Percentiles rank a stretch among this genome's conserved stretches.
Conservation (phyloP, 2,113 vertebrate genomes). For the Elachura formosa region DNA sequence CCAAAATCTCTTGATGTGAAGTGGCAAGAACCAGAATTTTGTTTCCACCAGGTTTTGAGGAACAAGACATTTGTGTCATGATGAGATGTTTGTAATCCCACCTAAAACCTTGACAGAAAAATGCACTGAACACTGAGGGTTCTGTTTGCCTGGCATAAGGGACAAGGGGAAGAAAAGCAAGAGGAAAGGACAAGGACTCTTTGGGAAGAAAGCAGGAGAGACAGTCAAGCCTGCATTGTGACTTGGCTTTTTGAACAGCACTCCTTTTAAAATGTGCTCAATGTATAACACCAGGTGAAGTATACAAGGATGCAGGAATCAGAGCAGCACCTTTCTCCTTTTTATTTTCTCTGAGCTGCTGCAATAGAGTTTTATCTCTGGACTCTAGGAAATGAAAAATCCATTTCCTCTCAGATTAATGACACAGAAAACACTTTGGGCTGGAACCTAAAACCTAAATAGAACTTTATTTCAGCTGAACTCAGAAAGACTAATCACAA, state of each 20-base stretch:
- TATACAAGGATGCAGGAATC: not conserved
- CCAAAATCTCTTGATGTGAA: not conserved
- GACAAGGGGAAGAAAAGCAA: not conserved
- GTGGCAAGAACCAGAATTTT: not conserved
- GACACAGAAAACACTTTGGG: not conserved
- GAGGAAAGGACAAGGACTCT: not conserved
- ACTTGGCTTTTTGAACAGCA: not conserved
- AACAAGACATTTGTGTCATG: not conserved
- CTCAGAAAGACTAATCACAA: not conserved
- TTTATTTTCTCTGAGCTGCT: not conserved
- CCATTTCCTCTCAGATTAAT: constrained; percentile 3
- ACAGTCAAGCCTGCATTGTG: not conserved
- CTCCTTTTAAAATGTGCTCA: not conserved
- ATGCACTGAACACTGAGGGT: not conserved
- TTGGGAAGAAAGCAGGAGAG: not conserved
- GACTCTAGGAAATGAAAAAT: constrained; percentile 29
- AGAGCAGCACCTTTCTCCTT: not conserved
- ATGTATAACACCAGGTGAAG: not conserved
- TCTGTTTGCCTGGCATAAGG: not conserved
- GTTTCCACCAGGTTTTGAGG: not conserved
- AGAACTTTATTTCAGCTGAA: not conserved
- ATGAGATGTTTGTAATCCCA: not conserved
- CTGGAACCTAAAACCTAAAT: not conserved
- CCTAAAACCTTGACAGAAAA: constrained; percentile 17
- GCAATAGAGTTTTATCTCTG: not conserved